These are phyloP conservation scores for Spheniscus mendiculus DNA, from an alignment of 2,113 vertebrate genomes.

Conservation along the genomic window DNA sequence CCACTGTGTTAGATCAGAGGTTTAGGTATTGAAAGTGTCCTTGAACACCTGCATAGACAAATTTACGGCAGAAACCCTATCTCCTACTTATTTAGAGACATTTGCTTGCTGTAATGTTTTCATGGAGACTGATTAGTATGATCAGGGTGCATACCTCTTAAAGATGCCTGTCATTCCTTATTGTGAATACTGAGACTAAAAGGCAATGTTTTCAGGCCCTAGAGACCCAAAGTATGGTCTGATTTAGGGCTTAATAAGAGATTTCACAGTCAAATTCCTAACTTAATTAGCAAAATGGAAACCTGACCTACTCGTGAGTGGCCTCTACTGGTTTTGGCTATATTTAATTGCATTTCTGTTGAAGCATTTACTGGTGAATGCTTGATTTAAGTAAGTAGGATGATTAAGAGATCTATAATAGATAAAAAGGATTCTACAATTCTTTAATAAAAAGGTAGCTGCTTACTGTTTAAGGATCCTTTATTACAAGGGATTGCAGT, in stretches of 20 bases:
- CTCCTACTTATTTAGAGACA: background rate
- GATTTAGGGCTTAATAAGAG: background rate
- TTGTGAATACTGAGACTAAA: background rate
- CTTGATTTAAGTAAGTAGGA: background rate
- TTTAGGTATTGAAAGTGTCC: background rate
- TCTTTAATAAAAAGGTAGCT: too few relatives aligned
- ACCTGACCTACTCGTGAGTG: background rate
- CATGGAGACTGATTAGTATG: background rate
- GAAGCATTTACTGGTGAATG: slow-evolving; percentile 29
- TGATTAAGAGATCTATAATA: background rate
- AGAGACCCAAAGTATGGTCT: background rate
- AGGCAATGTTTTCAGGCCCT: background rate
- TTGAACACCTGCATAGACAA: background rate
- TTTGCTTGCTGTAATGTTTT: background rate
- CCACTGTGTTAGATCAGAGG: background rate
- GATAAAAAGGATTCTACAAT: background rate
- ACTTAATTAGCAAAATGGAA: background rate
- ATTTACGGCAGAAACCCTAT: background rate
- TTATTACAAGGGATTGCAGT: background rate
- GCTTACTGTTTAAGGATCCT: background rate
- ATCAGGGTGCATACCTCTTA: too few relatives aligned
- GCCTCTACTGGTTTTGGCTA: slow-evolving; percentile 15
- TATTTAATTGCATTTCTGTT: background rate
- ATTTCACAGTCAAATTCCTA: background rate
- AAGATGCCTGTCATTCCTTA: background rate